Base-by-base conservation (phyloP, 2,888 invertebrate genomes). In the Ametastegia equiseti region DNA sequence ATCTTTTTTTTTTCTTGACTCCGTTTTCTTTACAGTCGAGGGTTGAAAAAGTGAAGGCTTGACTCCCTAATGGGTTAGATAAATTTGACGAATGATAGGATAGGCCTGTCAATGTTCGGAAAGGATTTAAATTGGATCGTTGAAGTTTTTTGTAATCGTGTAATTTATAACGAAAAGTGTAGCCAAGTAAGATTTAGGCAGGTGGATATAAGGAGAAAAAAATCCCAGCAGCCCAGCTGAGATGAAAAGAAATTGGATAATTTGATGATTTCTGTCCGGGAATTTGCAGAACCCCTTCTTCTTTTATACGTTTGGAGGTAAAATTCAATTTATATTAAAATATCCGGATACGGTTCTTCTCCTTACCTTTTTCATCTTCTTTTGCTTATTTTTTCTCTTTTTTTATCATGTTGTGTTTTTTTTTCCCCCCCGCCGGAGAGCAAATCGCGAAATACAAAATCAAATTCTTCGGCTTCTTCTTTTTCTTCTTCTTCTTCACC, bases 291-390 rank as follows among this genome's bases (percentile, higher is more conserved):
- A n/a, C 45, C 36, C 23, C 42, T 69, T 27, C 33, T 13, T 33
- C 33, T 9, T 23, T 19, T 13, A 0, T 63, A n/a, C 69, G 36
- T 39, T 19, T 23, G 42, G 6, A 45, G 42, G 19, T 15, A 15
- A 39, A 69, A 69, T 69, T 69, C 11, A 39, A 69, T 69, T 69
- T 69, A 23, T 69, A 69, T 69, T 69, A 45, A 69, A 69, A 69
- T 69, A 45, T 45, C 27, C 11, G 45, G 69, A 39, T 19, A 45
- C 27, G 42, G 19, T 45, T 13, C 9, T 36, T 23, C 54, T 3
- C 15, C 9, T 11, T 13, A 1, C 15, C 11, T 23, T 9, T 54
- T 23, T 23, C 0, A 7, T 2, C 23, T 42, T 42, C 11, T 42
- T 42, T 42, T 42, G 7, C 1, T 42, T 42, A 9, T 42, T 42